Evolutionary conservation across 2,888 invertebrate genomes (phyloP), one percentile per base, ranked within the genome.

Genomic region (Panorpa germanica): DNA sequence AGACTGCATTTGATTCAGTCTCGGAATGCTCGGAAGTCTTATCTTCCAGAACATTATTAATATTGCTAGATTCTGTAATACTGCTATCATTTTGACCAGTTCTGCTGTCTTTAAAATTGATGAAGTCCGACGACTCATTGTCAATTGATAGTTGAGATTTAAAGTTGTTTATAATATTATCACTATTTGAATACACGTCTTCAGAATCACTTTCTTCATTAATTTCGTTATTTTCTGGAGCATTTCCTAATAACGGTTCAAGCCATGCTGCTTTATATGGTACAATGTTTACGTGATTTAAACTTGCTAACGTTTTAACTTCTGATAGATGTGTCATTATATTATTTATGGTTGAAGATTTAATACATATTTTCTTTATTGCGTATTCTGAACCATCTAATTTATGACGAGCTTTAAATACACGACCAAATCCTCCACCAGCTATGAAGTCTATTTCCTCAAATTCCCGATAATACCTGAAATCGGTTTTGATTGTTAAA

Each of bases 191-290:
- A 13, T 18, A 23, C 25, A 55, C 52, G 3, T 55, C 54, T 24
- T 58, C 54, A 26, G 42, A 50, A 34, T 59, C 57, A 17, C 45
- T 54, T 4, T 60, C 58, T 52, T 53, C 53, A 29, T 49, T 45
- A 10, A 45, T 44, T 37, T 52, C 56, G 43, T 55, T 56, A 31
- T 54, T 55, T 13, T 31, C 35, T 2, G 53, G 41, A 11, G 47
- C 56, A 0, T 57, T 57, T 37, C 63, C 61, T 36, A 68, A 57
- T 51, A 63, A 55, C 0, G 68, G 63, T 49, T 82, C 82, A 17
- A 82, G 51, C 83, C 83, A 83, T 1, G 82, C 81, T 1, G 73
- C 73, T 55, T 82, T 81, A 44, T 82, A 83, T 13, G 76, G 69
- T 4, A 83, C 78, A 37, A 83, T 75, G 46, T 82, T 80, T 0